phyloP scores from a whole-genome alignment of 1,140 invertebrate species.

The Pogonus chalceus region DNA sequence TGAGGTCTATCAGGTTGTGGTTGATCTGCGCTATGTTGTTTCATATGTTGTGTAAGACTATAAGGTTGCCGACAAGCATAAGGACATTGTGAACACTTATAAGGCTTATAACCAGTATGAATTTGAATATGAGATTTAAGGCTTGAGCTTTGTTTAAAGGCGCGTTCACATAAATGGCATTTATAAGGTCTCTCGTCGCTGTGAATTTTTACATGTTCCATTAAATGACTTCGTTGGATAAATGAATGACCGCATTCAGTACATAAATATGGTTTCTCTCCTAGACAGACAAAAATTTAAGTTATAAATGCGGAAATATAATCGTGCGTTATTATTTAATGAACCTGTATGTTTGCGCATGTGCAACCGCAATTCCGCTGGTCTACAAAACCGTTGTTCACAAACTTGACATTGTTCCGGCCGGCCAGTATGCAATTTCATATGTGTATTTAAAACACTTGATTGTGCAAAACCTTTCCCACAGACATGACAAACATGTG shows the following conservation, averaged over 20 bases:
- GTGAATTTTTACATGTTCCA: slow-evolving; percentile 29
- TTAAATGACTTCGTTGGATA: slow-evolving; percentile 27
- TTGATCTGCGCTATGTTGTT: slow-evolving; percentile 9
- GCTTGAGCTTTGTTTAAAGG: slow-evolving; percentile 25
- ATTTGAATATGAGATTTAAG: slow-evolving; percentile 26
- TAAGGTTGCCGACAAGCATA: slow-evolving; percentile 17
- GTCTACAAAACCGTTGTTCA: slow-evolving; percentile 26
- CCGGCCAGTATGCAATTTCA: slow-evolving; percentile 26
- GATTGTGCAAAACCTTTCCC: slow-evolving; percentile 27
- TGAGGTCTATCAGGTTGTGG: slow-evolving; percentile 54
- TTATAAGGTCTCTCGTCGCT: slow-evolving; percentile 29
- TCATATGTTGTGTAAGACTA: slow-evolving; percentile 15
- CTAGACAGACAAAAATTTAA: slow-evolving; percentile 12
- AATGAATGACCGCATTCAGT: slow-evolving; percentile 26
- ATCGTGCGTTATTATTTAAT: background rate
- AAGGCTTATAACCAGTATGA: slow-evolving; percentile 18
- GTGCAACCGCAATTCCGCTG: slow-evolving; percentile 26
- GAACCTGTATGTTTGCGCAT: slow-evolving; percentile 27
- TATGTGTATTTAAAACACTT: slow-evolving; percentile 25
- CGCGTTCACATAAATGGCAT: slow-evolving; percentile 26
- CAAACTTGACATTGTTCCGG: slow-evolving; percentile 27
- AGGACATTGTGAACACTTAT: slow-evolving; percentile 15
- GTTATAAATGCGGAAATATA: background rate
- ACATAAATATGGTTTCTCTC: slow-evolving; percentile 27
- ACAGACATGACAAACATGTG: slow-evolving; percentile 33